A percentile compares a stretch with the other conserved stretches of the same genome.
Conservation (phyloP, 2,888 invertebrate species). For the Tipula helvola region DNA sequence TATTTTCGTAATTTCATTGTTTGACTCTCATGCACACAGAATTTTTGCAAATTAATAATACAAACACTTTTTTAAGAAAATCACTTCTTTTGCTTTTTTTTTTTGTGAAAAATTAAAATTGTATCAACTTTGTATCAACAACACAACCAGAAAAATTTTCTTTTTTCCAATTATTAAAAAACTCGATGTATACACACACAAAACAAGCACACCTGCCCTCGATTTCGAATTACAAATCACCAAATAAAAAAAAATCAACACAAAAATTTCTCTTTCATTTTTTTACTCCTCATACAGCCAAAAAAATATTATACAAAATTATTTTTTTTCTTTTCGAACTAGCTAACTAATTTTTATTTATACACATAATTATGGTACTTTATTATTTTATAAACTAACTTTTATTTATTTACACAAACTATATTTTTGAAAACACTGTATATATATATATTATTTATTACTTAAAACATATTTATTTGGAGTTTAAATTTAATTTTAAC, state of each 20-base stretch:
- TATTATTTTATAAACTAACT: background rate
- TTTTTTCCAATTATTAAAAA: background rate
- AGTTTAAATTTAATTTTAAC: background rate
- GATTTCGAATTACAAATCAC: conserved; percentile 7
- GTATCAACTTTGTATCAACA: background rate
- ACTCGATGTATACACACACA: background rate
- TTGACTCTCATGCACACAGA: background rate
- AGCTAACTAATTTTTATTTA: background rate
- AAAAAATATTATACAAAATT: background rate
- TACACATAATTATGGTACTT: background rate
- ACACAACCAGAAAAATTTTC: background rate
- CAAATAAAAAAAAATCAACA: conserved; percentile 7
- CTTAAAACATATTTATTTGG: background rate
- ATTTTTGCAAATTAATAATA: background rate
- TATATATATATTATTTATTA: background rate
- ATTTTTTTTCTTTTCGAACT: background rate
- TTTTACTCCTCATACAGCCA: background rate
- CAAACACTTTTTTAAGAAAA: background rate
- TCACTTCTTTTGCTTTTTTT: background rate
- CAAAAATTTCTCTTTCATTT: conserved; percentile 9
- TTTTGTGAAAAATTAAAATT: background rate
- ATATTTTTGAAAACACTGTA: background rate
- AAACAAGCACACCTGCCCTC: conserved; percentile 9
- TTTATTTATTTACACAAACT: background rate
- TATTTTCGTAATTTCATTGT: background rate